phyloP scores from a whole-genome alignment of 2,888 invertebrate genomes.

The Halictus ligatus region DNA sequence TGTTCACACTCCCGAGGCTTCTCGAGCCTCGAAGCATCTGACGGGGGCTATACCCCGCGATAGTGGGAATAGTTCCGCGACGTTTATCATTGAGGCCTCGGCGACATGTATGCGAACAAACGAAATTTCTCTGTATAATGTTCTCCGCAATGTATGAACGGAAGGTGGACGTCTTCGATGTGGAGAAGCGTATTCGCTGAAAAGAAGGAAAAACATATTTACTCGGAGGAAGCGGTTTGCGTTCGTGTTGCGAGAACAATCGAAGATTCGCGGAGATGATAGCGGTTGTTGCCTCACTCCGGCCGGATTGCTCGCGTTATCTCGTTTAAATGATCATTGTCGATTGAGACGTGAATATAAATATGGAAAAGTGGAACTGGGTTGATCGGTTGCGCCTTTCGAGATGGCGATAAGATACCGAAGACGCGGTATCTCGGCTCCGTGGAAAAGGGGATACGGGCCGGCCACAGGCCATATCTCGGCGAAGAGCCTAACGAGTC shows the following conservation, averaged over 20 bases:
- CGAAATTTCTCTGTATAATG: too few relatives aligned
- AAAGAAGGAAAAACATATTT: background rate
- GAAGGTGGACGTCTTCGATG: background rate
- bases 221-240: background rate
- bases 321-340: background rate
- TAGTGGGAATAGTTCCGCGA: too few relatives aligned
- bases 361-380: conserved; percentile 3
- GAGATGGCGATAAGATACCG: conserved; percentile 27
- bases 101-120: too few relatives aligned
- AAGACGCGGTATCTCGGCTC: conserved; percentile 16
- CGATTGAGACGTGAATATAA: conserved; percentile 5
- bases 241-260: background rate
- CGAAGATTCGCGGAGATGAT: background rate
- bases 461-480: background rate
- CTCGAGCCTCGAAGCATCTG: too few relatives aligned
- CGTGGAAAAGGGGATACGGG: background rate
- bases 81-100: too few relatives aligned
- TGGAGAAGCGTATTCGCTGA: background rate
- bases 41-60: too few relatives aligned
- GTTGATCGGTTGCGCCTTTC: conserved; percentile 1
- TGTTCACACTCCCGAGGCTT: too few relatives aligned
- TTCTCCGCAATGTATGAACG: too few relatives aligned
- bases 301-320: background rate
- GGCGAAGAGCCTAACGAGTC: background rate
- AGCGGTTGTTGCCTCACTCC: background rate